Base-by-base conservation (phyloP, 2,797 vertebrate species). In the Etheostoma perlongum region DNA sequence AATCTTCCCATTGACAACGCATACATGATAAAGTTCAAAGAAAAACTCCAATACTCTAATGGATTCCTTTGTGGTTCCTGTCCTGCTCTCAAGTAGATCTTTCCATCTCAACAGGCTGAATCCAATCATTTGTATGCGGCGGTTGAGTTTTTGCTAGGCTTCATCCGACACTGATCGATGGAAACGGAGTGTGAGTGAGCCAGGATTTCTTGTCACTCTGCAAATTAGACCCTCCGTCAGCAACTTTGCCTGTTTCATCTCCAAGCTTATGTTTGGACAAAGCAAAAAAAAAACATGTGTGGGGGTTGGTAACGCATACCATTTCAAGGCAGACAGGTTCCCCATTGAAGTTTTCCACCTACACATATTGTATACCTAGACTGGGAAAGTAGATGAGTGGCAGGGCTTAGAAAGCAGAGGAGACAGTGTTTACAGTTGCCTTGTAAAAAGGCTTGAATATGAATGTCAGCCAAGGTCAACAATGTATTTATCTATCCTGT, bases 201-300 rank as follows among this genome's bases (percentile, higher is more conserved):
- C 78, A 36, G 80, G 76, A 60, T 89, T 86, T 84, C 75, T 73
- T 77, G 83, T 91, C 83, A 82, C 72, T 88, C 80, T 27, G 88
- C 88, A 92, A 93, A 94, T 91, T 89, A 91, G 88, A 83, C 81
- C 79, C 77, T 86, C 90, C 78, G 62, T 90, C 90, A 90, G 79
- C 83, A 70, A 71, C 84, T 87, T 83, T 18, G 52, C 67, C 57
- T 5, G 70, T 92, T 94, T 92, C 85, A 92, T 92, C 89, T 88
- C 58, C 0, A 9, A 76, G 81, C 72, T 77, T 64, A 27, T 89
- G 92, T 93, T 87, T 78, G 77, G 71, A 79, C 71, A 79, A 55
- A 67, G 71, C n/a, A 25, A 66, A 60, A 49, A 62, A 52, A 73
- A 60, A 48, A 66, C 69, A 49, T 64, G 1, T 1, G 52, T 40